Base-by-base conservation (phyloP, 2,888 invertebrate species). In the Pyrrhia umbra region DNA sequence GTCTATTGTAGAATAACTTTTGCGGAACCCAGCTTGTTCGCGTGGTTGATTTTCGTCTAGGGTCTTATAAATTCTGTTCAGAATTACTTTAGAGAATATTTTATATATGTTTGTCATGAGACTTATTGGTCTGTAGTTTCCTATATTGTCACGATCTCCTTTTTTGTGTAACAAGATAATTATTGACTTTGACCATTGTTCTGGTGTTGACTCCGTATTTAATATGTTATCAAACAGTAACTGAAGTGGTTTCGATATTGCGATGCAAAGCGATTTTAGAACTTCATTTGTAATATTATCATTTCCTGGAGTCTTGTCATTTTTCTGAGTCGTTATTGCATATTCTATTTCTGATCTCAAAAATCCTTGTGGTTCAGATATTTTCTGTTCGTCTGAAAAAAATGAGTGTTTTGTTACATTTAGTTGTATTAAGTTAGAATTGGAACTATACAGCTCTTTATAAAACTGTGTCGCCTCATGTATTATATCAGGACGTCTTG, bases 71-170 rank as follows among this genome's bases (percentile, higher is more conserved):
- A 30, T 5, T 30, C 47, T 47, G 10, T 30, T 18, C 6, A 30
- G 10, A 9, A 47, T 23, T 16, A 47, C 13, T 47, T 47, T 47
- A 6, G 47, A 25, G 15, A 47, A 47, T n/a, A 47, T 30, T 16
- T 47, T 47, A 8, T 49, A 49, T 16, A 49, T 20, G 9, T 49
- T 49, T 5, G 47, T 15, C 27, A 16, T 47, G n/a, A 47, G 16
- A 30, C 47, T 47, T 15, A 47, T 47, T 15, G 47, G 47, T 15
- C 47, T 30, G 6, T 47, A 47, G 10, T 47, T 47, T 10, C 25
- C 25, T 18, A 47, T 15, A 8, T 47, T 16, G 1, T 13, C 13
- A 2, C 25, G n/a, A 16, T 47, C 47, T 30, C 47, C 47, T 18
- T 30, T 47, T 18, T 47, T 47, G 9, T 47, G 30, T 16, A 47